Conservation (phyloP, 2,797 vertebrate species). For the Smutsia temminckii region DNA sequence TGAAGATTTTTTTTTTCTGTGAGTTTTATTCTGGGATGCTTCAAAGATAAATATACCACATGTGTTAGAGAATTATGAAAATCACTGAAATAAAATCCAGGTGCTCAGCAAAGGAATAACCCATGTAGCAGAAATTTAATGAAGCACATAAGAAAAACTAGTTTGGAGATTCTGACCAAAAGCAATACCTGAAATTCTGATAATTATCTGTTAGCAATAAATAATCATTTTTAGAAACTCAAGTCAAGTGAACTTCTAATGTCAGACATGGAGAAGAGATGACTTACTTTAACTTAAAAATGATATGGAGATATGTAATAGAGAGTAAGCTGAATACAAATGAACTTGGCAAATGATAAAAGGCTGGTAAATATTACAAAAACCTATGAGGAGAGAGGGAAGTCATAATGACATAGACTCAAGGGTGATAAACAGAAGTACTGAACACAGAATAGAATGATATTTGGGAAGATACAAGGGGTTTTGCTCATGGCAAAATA, state of each 20-base stretch:
- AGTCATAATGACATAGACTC: neutral
- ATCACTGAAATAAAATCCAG: neutral
- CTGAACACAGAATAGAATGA: neutral
- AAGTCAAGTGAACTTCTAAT: neutral
- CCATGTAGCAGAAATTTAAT: neutral
- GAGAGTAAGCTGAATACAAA: constrained; percentile 14
- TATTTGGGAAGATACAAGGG: neutral
- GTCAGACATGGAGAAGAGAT: neutral
- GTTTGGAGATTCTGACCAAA: neutral
- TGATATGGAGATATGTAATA: neutral
- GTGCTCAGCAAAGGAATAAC: neutral
- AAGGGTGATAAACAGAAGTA: neutral
- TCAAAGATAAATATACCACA: neutral
- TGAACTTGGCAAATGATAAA: constrained; percentile 15
- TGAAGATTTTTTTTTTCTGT: neutral
- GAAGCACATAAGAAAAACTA: constrained; percentile 13
- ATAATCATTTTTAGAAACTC: neutral
- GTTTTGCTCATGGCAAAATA: neutral
- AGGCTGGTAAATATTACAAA: neutral
- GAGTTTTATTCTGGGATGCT: neutral
- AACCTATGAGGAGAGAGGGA: neutral
- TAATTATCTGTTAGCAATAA: neutral
- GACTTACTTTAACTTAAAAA: constrained; percentile 28
- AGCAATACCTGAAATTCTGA: neutral
- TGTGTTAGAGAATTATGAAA: neutral